phyloP scores from a whole-genome alignment of 2,113 vertebrate species.

The Prietella phreatophila region DNA sequence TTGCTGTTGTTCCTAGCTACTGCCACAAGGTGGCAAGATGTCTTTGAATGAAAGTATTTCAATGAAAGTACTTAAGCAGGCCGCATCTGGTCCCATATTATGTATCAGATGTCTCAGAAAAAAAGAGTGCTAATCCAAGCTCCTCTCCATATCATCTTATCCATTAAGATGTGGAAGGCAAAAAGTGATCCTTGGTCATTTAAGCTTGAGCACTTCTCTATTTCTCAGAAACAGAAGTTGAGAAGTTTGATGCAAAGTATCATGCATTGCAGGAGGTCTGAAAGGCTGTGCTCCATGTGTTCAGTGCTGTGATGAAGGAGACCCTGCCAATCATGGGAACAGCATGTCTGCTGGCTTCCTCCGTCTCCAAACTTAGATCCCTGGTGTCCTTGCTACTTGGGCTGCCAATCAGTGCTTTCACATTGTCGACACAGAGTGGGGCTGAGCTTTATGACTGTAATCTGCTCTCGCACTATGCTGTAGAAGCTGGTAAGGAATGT shows the following conservation, averaged over 20 bases:
- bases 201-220: conserved; percentile 15
- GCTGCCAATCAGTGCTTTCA: conserved; percentile 73
- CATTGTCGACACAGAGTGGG: conserved; percentile 64
- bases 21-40: conserved; percentile 33
- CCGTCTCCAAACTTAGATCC: conserved; percentile 68
- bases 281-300: conserved; percentile 69
- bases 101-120: conserved; percentile 33
- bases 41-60: neutral
- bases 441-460: conserved; percentile 77
- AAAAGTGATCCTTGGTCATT: conserved; percentile 23
- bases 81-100: conserved; percentile 38
- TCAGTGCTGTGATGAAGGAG: conserved; percentile 71
- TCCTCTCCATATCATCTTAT: conserved; percentile 47
- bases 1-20: neutral
- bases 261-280: conserved; percentile 65
- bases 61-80: neutral
- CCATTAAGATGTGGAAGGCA: conserved; percentile 32
- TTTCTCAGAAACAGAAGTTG: conserved; percentile 28
- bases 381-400: conserved; percentile 66
- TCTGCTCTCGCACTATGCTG: conserved; percentile 65
- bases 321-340: conserved; percentile 65
- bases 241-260: conserved; percentile 27
- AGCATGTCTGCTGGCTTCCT: conserved; percentile 58
- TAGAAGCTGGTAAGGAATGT: conserved; percentile 62
- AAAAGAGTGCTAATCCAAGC: conserved; percentile 46